phyloP scores from a whole-genome alignment of 1,140 invertebrate genomes.

The Chlorops oryzae region DNA sequence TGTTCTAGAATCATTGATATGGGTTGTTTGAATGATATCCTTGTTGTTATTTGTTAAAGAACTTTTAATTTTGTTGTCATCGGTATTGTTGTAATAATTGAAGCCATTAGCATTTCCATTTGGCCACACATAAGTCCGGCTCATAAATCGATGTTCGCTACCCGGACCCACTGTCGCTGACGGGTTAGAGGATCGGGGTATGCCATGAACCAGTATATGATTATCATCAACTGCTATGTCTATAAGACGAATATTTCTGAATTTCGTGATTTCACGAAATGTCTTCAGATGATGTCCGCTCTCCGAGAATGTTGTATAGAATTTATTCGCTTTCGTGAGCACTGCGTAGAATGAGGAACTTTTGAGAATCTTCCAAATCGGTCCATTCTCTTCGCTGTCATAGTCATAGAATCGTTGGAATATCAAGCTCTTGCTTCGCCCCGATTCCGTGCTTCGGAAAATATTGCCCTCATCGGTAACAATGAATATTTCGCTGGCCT shows the following conservation, averaged over 20 bases:
- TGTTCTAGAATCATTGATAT: too few relatives aligned
- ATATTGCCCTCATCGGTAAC: conserved; percentile 44
- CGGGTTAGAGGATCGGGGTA: conserved; percentile 30
- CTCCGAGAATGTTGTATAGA: conserved; percentile 45
- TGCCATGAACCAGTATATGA: conserved; percentile 42
- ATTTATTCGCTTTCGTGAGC: conserved; percentile 43
- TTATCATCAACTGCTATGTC: conserved; percentile 44
- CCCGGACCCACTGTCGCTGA: conserved; percentile 24
- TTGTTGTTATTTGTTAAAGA: too few relatives aligned
- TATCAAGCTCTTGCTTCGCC: conserved; percentile 39
- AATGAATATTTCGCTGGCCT: conserved; percentile 44
- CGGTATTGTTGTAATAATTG: too few relatives aligned
- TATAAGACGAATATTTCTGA: conserved; percentile 38
- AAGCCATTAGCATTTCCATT: conserved; percentile 2
- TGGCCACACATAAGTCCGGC: conserved; percentile 29
- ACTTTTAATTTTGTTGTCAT: too few relatives aligned
- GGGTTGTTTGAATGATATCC: too few relatives aligned
- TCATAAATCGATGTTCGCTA: conserved; percentile 27
- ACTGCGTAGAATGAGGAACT: conserved; percentile 41
- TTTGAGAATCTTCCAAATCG: conserved; percentile 43
- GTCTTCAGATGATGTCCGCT: conserved; percentile 45
- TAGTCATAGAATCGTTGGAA: conserved; percentile 46
- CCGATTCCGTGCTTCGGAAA: conserved; percentile 41
- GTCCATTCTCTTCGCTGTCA: conserved; percentile 45
- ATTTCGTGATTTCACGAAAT: conserved; percentile 47